These are phyloP conservation scores for Mesorhabditis sp. DNA, from an alignment of 2,888 invertebrate species.

Conservation along the genomic window DNA sequence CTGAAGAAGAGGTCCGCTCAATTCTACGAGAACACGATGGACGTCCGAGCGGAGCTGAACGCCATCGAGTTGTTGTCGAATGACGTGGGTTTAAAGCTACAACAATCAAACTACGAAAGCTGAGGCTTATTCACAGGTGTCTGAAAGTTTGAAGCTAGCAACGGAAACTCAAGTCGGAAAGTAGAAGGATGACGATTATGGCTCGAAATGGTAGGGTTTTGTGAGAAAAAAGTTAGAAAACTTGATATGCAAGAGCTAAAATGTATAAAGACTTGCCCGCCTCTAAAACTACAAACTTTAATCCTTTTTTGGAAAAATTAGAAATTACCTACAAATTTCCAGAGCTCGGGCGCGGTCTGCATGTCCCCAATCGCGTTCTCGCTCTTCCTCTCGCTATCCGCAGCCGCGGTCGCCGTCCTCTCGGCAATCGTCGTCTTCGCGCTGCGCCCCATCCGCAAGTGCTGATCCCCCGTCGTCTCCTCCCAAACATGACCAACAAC, in stretches of 20 bases:
- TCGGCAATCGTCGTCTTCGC: not conserved
- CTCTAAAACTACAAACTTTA: too few relatives aligned
- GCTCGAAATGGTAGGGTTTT: too few relatives aligned
- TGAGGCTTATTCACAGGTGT: not conserved
- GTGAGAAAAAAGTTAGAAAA: too few relatives aligned
- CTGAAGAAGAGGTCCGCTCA: slow-evolving; percentile 44
- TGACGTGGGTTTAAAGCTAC: not conserved
- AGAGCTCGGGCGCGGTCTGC: not conserved
- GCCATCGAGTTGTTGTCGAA: slow-evolving; percentile 45
- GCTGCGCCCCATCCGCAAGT: too few relatives aligned
- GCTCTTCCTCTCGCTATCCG: not conserved
- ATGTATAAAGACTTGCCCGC: too few relatives aligned
- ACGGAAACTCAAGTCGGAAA: too few relatives aligned
- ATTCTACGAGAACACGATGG: slow-evolving; percentile 43
- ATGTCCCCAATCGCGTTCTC: not conserved
- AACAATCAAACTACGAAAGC: not conserved
- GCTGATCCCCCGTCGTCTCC: too few relatives aligned
- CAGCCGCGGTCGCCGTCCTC: not conserved
- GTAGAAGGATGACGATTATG: not conserved
- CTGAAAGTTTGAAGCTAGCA: too few relatives aligned
- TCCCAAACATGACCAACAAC: too few relatives aligned
- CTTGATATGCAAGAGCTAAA: too few relatives aligned
- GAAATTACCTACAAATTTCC: too few relatives aligned
- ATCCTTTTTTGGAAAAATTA: too few relatives aligned
- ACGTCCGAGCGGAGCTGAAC: slow-evolving; percentile 53